Base-by-base conservation (phyloP, 2,113 vertebrate genomes). In the Podarcis muralis region DNA sequence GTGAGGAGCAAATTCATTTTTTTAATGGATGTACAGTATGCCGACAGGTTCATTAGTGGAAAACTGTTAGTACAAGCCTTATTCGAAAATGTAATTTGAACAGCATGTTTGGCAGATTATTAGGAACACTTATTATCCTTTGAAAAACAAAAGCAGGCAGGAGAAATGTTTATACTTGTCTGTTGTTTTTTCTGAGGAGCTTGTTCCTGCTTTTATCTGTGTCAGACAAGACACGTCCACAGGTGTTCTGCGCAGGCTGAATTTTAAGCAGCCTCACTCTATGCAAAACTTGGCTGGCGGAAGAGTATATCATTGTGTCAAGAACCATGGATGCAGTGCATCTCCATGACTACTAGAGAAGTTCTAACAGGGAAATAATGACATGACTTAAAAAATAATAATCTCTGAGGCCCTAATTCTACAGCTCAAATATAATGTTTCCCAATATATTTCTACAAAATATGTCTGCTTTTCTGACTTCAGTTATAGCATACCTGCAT, bases 21-120 rank as follows among this genome's bases (percentile, higher is more conserved):
- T 89, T 81, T 83, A 80, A 91, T 81, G 82, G 53, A 93, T 81
- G 69, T 78, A 37, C 15, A 85, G 32, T 68, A 48, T 9, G 37
- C n/a, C 87, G 48, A 89, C 74, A 91, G 6, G 32, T 40, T 90
- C 75, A 87, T 88, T 90, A 95, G 65, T 66, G 81, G 84, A 91
- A 79, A 90, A 88, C 62, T 72, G 85, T 86, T 83, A 59, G 43
- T 74, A 86, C 23, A 65, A 40, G 1, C 69, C 35, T 76, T n/a
- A 81, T 23, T 90, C 81, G 18, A 53, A 91, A 90, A 88, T 78
- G 9, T 88, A 87, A 84, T 18, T 22, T 81, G 80, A 88, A 85
- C 1, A 88, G 53, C 16, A 5, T 35, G 13, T 83, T 90, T 91
- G 85, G 23, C 69, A 91, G 68, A 85, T 85, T 88, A 71, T 89